Base-by-base conservation (phyloP, 2,113 vertebrate species). In the Microcebus jonahi region DNA sequence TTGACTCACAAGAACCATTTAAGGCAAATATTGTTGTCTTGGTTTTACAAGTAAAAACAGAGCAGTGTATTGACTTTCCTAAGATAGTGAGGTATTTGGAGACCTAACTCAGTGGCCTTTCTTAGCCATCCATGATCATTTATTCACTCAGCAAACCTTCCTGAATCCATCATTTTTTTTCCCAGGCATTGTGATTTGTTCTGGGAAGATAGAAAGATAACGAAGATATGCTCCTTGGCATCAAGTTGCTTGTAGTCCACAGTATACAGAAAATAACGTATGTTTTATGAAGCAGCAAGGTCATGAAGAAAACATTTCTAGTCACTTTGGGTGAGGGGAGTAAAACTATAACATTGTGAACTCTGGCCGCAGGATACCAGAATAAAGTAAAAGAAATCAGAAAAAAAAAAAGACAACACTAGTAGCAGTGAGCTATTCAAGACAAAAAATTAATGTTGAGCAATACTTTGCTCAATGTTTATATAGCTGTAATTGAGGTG, bases 391-490 rank as follows among this genome's bases (percentile, higher is more conserved):
- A 90, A 96, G n/a, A 34, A 91, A 25, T 23, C 9, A 21, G 53
- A 67, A 65, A 76, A 36, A 65, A 76, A 36, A 81, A 61, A 81
- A 50, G 36, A 11, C n/a, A 50, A 59, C 31, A 50, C 18, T 50
- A 8, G 84, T 57, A 83, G 1, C 0, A 17, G 3, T 83, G 67
- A 93, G 27, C 53, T 95, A 55, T 45, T 90, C 18, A 80, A 88
- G 36, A 48, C 59, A 67, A 48, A 48, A 71, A 84, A 80, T 59
- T 82, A 81, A 70, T 73, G 2, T 61, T 85, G 73, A 59, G 34
- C 15, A 73, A 95, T 97, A 67, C 4, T 42, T 68, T 92, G 75
- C 23, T 20, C 71, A 79, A 5, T 73, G 25, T 88, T 97, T 98
- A 42, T 81, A 88, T 87, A 55, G 5, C 31, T 20, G 42, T 95